A percentile compares a stretch with the other conserved stretches of the same genome.
Conservation (phyloP, 2,797 vertebrate genomes). For the Cottoperca gobio region DNA sequence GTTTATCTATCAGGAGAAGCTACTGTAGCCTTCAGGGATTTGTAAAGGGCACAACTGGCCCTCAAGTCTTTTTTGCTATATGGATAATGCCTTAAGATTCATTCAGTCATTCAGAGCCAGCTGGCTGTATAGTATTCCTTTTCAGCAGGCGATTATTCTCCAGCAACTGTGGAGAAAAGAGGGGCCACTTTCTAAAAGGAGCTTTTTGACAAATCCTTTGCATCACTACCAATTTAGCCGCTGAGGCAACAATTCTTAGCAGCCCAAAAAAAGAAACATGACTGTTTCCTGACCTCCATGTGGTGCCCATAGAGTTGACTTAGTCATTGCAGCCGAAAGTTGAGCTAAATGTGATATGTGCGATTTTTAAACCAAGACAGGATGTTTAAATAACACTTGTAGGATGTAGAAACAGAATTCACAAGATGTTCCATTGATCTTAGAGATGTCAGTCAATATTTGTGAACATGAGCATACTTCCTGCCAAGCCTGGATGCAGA, state of each 20-base stretch:
- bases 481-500: background rate
- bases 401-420: background rate
- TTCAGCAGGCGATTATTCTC: background rate
- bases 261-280: background rate
- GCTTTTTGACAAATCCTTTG: background rate
- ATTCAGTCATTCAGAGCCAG: background rate
- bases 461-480: background rate
- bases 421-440: background rate
- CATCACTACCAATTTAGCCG: background rate
- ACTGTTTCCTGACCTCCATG: background rate
- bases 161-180: background rate
- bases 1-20: constrained; percentile 36
- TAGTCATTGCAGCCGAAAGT: background rate
- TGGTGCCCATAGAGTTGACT: background rate
- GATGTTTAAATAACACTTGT: background rate
- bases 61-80: background rate
- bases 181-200: background rate
- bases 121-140: background rate
- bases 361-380: background rate
- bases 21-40: constrained; percentile 15
- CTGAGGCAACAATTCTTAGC: background rate
- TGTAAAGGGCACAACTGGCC: background rate
- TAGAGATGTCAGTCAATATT: background rate
- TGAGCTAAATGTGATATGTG: background rate
- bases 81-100: constrained; percentile 1